Evolutionary conservation across 2,113 vertebrate species (phyloP).

Genomic region (Takifugu bimaculatus): DNA sequence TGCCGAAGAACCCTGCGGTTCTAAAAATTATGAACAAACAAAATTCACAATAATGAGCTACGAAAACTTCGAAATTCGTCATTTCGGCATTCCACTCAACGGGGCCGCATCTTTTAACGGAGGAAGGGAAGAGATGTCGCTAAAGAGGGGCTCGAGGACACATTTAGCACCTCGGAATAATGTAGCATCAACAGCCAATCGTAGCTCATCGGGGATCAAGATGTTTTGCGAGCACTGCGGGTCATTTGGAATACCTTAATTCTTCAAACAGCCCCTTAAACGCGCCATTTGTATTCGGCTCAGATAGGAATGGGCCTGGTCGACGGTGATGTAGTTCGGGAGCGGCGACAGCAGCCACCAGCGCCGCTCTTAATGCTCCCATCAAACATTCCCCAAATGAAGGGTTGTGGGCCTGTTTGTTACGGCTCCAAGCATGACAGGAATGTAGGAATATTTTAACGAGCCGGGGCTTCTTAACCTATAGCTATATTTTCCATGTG

Average conservation of each 20-base stretch:
- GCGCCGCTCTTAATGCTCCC: constrained; percentile 36
- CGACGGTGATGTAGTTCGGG: constrained; percentile 34
- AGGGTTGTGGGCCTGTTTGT: constrained; percentile 42
- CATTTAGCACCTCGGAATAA: constrained; percentile 35
- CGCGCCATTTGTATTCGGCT: constrained; percentile 51
- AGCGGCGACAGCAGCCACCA: constrained; percentile 34
- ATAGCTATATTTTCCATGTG: constrained; percentile 7
- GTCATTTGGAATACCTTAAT: constrained; percentile 39
- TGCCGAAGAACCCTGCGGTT: background rate
- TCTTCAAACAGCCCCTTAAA: constrained; percentile 45
- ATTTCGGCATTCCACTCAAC: constrained; percentile 16
- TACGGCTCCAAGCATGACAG: constrained; percentile 15
- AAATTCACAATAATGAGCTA: background rate
- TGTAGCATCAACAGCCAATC: constrained; percentile 4
- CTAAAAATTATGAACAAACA: background rate
- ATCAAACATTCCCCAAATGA: constrained; percentile 52
- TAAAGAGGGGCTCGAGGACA: constrained; percentile 24
- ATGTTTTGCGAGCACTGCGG: constrained; percentile 38
- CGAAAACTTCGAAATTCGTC: background rate
- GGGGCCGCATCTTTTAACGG: background rate
- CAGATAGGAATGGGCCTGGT: constrained; percentile 29
- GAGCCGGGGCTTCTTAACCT: constrained; percentile 11
- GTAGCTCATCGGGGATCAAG: constrained; percentile 17
- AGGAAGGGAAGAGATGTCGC: constrained; percentile 2
- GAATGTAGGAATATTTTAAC: constrained; percentile 35